Evolutionary conservation across 2,888 invertebrate species (phyloP).

Genomic region (Cataglyphis rosenhaueri): DNA sequence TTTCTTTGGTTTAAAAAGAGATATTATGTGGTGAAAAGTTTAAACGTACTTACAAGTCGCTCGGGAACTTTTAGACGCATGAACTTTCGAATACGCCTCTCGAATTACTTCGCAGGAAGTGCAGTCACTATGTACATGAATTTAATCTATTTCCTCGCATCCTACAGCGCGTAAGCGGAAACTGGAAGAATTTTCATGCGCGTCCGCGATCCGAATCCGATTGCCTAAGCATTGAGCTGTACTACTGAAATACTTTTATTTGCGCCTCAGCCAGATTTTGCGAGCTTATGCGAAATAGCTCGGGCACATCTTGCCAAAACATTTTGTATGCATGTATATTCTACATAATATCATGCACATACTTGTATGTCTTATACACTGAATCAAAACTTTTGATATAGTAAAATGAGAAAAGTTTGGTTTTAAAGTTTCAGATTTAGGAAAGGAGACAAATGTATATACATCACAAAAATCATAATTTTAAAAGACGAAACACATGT

Average conservation of each 20-base stretch:
- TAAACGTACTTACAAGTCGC: conserved; percentile 45
- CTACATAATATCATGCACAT: background rate
- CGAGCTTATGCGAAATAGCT: conserved; percentile 41
- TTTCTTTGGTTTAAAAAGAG: conserved; percentile 22
- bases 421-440: background rate
- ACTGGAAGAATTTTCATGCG: conserved; percentile 48
- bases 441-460: background rate
- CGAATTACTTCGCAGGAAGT: conserved; percentile 60
- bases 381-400: background rate
- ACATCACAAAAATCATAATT: background rate
- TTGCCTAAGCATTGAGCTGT: conserved; percentile 37
- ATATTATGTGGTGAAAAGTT: conserved; percentile 50
- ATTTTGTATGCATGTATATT: background rate
- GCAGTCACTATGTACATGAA: conserved; percentile 51
- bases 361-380: background rate
- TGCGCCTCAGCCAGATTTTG: conserved; percentile 27
- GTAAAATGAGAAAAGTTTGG: background rate
- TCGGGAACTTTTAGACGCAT: conserved; percentile 63
- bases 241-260: conserved; percentile 36
- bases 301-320: conserved; percentile 25
- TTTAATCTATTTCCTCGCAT: conserved; percentile 61
- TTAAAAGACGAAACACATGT: background rate
- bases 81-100: conserved; percentile 66
- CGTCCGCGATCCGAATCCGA: conserved; percentile 47
- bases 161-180: background rate